A percentile compares a stretch with the other conserved stretches of the same genome.
Conservation (phyloP, 1,140 invertebrate genomes). For the Bombus sylvicola region DNA sequence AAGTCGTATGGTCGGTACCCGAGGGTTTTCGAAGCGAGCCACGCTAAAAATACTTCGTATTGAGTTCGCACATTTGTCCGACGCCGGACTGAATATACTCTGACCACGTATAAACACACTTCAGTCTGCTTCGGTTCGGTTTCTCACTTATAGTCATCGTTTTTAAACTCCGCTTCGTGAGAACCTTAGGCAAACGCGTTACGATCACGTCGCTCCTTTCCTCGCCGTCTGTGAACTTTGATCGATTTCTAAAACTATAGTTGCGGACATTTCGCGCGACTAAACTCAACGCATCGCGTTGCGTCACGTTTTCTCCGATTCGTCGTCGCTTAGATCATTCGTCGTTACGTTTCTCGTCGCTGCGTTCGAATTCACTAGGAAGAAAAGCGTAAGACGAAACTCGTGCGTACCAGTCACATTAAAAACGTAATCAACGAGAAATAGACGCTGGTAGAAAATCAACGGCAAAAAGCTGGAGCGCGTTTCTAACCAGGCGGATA, state of each 20-base stretch:
- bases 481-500: background rate
- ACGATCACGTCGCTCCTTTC: no score
- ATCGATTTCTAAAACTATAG: background rate
- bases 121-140: slow-evolving; percentile 14
- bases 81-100: slow-evolving; percentile 44
- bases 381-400: background rate
- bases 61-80: slow-evolving; percentile 50
- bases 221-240: background rate
- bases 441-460: background rate
- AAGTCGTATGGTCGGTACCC: slow-evolving; percentile 1
- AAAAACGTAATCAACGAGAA: background rate
- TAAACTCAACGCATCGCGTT: background rate
- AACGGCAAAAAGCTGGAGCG: background rate
- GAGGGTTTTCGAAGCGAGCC: slow-evolving; percentile 21
- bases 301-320: no score
- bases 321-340: no score
- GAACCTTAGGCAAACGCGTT: background rate
- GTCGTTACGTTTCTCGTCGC: no score
- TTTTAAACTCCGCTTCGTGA: slow-evolving; percentile 2
- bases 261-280: background rate
- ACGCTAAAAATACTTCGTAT: slow-evolving; percentile 54
- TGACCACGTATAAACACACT: slow-evolving; percentile 44
- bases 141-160: slow-evolving; percentile 1
- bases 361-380: no score
- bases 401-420: background rate